Evolutionary conservation across 1,140 invertebrate genomes (phyloP), one percentile per base, ranked within the genome.

Genomic region (Drosophila elegans): DNA sequence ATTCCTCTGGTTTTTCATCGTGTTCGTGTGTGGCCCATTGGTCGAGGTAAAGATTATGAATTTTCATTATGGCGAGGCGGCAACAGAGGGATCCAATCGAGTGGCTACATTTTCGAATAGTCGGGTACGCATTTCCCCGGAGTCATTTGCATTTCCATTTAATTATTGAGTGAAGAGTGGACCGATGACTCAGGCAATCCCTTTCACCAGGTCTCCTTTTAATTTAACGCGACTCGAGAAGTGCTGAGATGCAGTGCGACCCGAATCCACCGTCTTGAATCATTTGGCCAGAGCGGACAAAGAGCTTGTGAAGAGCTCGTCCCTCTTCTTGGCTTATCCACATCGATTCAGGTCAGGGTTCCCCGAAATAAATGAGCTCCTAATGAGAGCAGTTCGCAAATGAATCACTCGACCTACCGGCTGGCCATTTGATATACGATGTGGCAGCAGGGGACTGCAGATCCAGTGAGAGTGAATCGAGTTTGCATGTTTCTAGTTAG

Each of bases 11-110:
- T 32, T 52, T 53, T 51, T 55, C 29, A 45, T 32, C n/a, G n/a
- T 27, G 6, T 42, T 48, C 25, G n/a, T 16, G n/a, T 16, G 5
- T 34, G 29, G 25, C 29, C 32, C 57, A 54, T 56, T 51, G 74
- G 57, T 49, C 61, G 46, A 53, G 57, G 38, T 42, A 56, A 56
- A 81, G 82, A 82, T 85, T 88, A 78, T 85, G 83, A 78, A 82
- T 88, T 85, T 88, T 78, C 82, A 88, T 88, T 85, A 85, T 67
- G 78, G 59, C 74, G 49, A 81, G 63, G 63, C 29, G 6, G 29
- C 21, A 55, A 46, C 55, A 60, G 42, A 64, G 46, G 51, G 39
- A 62, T 10, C 2, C 34, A 42, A 39, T 66, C 46, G 46, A 76
- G 48, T 76, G 42, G 73, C 72, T 59, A 67, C 60, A 67, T 67